Base-by-base conservation (phyloP, 2,113 vertebrate species). In the Apaloderma vittatum region DNA sequence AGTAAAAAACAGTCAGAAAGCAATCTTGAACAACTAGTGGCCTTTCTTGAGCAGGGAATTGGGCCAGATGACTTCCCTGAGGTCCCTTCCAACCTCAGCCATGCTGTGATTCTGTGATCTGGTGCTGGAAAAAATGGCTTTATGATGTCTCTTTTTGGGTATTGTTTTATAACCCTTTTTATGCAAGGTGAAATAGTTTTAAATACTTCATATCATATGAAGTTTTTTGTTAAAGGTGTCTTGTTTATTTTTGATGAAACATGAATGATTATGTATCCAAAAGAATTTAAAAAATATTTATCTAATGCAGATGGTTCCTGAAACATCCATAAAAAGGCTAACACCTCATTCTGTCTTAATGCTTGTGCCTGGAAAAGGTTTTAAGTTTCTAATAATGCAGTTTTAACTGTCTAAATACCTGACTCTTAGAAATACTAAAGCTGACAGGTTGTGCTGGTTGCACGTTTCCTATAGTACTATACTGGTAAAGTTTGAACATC, bases 351-450 rank as follows among this genome's bases (percentile, higher is more conserved):
- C 61, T 86, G 24, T 72, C 61, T 68, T 89, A 61, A 15, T 52
- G 23, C 32, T 76, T 78, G 16, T 77, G 34, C 45, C 75, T 94
- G 72, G 87, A 88, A 90, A 83, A 90, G 72, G 10, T 52, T 95
- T 88, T 15, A 34, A 5, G 7, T 93, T 95, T 89, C 45, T 84
- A 55, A 71, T 40, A 87, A 45, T 68, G 21, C 21, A 34, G 13
- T 82, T 87, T 94, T 46, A 37, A 57, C 74, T 63, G 23, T 73
- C 27, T 66, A 45, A 77, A 24, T 91, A 49, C 78, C 30, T 49
- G 21, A 74, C 24, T 68, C 21, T 9, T 75, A 54, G 40, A 82
- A 94, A 17, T 65, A 30, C 22, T 43, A 15, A 85, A 63, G 36
- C 32, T 54, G 63, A 32, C 16, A 20, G 11, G 4, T 89, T 82